phyloP scores from a whole-genome alignment of 53 echinoderm and acorn worm genomes.

The Echinometra lucunter region DNA sequence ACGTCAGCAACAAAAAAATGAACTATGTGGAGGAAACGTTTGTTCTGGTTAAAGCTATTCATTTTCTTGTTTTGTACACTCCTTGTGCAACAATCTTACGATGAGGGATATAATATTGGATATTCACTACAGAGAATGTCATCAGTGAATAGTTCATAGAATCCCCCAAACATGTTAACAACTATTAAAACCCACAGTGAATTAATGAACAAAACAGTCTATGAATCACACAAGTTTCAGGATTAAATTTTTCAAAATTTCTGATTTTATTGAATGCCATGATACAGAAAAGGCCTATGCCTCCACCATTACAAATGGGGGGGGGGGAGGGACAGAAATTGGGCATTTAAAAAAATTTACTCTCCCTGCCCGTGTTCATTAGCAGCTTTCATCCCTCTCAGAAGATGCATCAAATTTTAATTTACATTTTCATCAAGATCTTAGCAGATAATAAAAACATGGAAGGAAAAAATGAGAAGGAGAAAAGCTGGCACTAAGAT shows the following conservation, averaged over 20 bases:
- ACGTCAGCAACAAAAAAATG: too few relatives aligned
- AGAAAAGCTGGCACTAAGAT: neutral
- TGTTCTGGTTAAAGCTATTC: too few relatives aligned
- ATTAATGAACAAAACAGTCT: neutral
- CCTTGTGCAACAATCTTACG: too few relatives aligned
- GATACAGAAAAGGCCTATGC: neutral
- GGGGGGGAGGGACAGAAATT: neutral
- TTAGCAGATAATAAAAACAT: neutral
- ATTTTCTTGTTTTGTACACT: too few relatives aligned
- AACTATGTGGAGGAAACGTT: too few relatives aligned
- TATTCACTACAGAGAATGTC: too few relatives aligned
- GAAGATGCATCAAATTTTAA: constrained; percentile 8
- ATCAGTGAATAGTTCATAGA: too few relatives aligned
- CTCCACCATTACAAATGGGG: neutral
- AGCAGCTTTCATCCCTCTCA: neutral
- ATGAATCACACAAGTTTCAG: neutral
- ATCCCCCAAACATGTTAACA: too few relatives aligned
- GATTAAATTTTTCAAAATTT: too few relatives aligned
- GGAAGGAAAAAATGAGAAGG: neutral
- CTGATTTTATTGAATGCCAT: neutral
- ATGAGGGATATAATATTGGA: too few relatives aligned
- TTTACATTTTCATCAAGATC: neutral
- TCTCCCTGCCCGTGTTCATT: neutral
- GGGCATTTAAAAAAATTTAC: neutral
- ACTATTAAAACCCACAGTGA: neutral